A percentile compares a stretch with the other conserved stretches of the same genome.
Evolutionary conservation across 2,797 vertebrate genomes (phyloP).

Genomic region (Helostoma temminkii): DNA sequence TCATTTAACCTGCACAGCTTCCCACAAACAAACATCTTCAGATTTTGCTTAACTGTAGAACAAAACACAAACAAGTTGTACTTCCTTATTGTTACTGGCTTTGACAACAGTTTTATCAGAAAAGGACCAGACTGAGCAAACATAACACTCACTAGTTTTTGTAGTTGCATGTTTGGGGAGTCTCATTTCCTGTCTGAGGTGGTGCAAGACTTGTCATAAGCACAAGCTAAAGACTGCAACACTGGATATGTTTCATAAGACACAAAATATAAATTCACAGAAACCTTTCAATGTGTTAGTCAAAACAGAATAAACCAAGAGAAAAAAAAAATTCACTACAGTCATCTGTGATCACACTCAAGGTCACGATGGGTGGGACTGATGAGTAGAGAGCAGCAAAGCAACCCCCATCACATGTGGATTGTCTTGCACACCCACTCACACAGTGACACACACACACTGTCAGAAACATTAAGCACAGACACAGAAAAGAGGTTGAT

Average conservation of each 20-base stretch:
- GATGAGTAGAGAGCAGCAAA: conserved; percentile 15
- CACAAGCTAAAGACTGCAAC: conserved; percentile 12
- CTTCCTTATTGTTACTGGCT: conserved; percentile 18
- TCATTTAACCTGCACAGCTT: not conserved
- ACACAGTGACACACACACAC: conserved; percentile 31
- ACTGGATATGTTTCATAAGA: not conserved
- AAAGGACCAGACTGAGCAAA: conserved; percentile 10
- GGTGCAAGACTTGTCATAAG: conserved; percentile 6
- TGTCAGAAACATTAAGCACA: conserved; percentile 45
- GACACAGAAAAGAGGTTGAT: not conserved
- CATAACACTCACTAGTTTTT: conserved; percentile 8
- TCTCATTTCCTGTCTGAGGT: conserved; percentile 39
- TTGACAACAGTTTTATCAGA: conserved; percentile 6
- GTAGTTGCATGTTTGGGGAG: conserved; percentile 16
- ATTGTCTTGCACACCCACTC: conserved; percentile 8
- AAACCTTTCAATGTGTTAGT: conserved; percentile 29
- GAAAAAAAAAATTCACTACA: conserved; percentile 13
- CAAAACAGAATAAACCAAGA: conserved; percentile 33
- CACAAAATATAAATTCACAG: conserved; percentile 26
- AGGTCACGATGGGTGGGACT: conserved; percentile 36
- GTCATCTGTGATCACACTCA: conserved; percentile 59
- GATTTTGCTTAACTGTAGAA: not conserved
- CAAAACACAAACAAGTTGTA: conserved; percentile 2
- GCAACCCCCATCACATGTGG: not conserved
- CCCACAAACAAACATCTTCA: not conserved